Evolutionary conservation across 1,140 invertebrate species (phyloP).

Genomic region (Teleogryllus occipitalis): DNA sequence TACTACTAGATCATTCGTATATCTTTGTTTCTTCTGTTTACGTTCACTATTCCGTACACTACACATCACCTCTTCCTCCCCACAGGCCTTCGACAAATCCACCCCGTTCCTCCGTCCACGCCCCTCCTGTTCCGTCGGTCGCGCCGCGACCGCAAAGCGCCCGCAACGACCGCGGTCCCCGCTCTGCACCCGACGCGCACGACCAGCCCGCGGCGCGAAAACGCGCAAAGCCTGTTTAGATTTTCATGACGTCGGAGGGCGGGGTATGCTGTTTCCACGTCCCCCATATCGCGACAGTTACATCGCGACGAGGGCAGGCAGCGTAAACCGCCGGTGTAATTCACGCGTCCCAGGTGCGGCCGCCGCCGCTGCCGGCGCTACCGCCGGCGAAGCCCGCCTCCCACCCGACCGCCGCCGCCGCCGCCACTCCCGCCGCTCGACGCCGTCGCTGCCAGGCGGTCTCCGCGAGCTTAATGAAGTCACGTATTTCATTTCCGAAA

Average conservation of each 20-base stretch:
- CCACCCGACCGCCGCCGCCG: not conserved
- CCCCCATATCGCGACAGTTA: not conserved
- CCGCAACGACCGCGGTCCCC: too few species aligned
- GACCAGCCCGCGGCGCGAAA: not conserved
- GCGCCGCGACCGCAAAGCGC: too few species aligned
- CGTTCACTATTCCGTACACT: too few species aligned
- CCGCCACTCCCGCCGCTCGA: too few species aligned
- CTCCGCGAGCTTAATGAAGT: not conserved
- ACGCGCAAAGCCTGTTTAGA: not conserved
- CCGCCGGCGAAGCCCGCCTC: not conserved
- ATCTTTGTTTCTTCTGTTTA: too few species aligned
- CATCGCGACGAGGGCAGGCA: not conserved
- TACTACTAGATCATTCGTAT: too few species aligned
- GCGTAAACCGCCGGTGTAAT: not conserved
- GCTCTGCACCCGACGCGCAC: too few species aligned
- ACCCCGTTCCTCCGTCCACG: too few species aligned
- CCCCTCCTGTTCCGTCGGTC: too few species aligned
- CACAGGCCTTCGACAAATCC: too few species aligned
- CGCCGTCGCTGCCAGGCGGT: not conserved
- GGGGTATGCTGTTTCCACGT: not conserved
- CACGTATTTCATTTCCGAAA: constrained; percentile 4
- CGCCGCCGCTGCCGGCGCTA: too few species aligned
- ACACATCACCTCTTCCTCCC: too few species aligned
- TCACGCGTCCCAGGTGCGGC: not conserved
- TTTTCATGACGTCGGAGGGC: not conserved